Evolutionary conservation across 1,140 invertebrate genomes (phyloP).

Genomic region (Yoshiicerus persimilis): DNA sequence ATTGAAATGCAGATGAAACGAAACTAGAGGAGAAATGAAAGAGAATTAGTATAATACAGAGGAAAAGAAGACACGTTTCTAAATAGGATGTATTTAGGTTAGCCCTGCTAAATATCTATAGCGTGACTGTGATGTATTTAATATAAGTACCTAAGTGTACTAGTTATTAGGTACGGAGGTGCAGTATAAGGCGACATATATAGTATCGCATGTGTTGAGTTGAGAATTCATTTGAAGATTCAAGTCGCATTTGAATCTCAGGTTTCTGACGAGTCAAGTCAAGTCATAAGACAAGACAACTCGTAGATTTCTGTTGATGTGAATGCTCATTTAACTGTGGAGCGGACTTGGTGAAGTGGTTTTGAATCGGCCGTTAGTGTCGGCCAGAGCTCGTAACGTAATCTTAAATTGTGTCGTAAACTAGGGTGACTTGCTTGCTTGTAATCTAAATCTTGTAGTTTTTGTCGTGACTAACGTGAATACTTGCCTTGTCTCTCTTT

Average conservation of each 20-base stretch:
- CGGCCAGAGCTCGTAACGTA: slow-evolving; percentile 18
- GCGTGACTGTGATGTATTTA: neutral
- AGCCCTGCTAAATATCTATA: neutral
- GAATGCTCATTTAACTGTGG: slow-evolving; percentile 8
- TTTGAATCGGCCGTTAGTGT: slow-evolving; percentile 38
- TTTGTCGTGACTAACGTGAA: slow-evolving; percentile 9
- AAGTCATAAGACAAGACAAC: slow-evolving; percentile 13
- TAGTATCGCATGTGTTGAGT: neutral
- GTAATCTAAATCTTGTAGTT: slow-evolving; percentile 13
- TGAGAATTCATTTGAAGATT: neutral
- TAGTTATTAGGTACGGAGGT: neutral
- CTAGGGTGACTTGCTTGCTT: slow-evolving; percentile 16
- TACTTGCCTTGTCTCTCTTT: neutral
- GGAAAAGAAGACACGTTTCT: neutral
- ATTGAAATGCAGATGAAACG: neutral
- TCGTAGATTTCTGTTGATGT: slow-evolving; percentile 22
- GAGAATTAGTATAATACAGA: neutral
- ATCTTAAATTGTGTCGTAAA: slow-evolving; percentile 18
- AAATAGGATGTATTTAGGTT: neutral
- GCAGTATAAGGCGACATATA: neutral
- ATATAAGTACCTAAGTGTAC: neutral
- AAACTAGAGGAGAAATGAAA: neutral
- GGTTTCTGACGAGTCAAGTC: neutral
- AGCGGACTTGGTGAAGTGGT: slow-evolving; percentile 33
- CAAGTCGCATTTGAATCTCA: slow-evolving; percentile 13